Conservation (phyloP, 1,140 invertebrate genomes). For the Cotesia glomerata region DNA sequence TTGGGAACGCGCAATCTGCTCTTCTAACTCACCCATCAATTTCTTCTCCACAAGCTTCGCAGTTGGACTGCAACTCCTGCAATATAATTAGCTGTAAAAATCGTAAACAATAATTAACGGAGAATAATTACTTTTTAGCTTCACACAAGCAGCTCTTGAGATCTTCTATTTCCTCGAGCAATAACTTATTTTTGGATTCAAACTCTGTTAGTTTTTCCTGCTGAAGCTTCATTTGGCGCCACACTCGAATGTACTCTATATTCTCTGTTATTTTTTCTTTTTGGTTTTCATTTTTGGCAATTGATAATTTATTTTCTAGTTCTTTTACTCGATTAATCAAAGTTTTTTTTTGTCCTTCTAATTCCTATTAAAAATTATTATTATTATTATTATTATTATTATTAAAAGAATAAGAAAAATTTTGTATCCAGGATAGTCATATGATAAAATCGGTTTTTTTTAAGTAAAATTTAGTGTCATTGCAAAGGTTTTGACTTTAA, state of each 20-base stretch:
- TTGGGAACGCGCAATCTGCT: conserved; percentile 39
- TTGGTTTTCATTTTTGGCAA: conserved; percentile 36
- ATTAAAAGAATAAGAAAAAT: no score
- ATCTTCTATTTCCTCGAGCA: conserved; percentile 45
- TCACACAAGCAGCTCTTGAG: conserved; percentile 48
- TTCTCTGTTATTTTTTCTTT: conserved; percentile 56
- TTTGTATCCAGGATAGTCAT: no score
- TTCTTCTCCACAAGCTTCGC: conserved; percentile 43
- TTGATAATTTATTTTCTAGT: conserved; percentile 49
- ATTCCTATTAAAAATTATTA: conserved; percentile 38
- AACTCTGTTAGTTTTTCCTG: conserved; percentile 49
- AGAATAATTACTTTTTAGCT: conserved; percentile 41
- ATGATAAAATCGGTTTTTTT: no score
- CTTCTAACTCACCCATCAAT: conserved; percentile 45
- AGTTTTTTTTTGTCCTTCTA: conserved; percentile 49
- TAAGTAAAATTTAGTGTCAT: no score
- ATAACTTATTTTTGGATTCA: conserved; percentile 42
- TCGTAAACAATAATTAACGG: conserved; percentile 3
- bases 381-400: conserved; percentile 3
- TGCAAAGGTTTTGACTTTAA: no score
- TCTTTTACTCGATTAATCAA: conserved; percentile 46
- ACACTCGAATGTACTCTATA: conserved; percentile 55
- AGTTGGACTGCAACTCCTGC: conserved; percentile 45
- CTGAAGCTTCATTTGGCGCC: conserved; percentile 54
- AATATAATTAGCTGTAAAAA: conserved; percentile 10